Percentiles rank a stretch among this genome's conserved stretches.
Conservation (phyloP, 2,888 invertebrate genomes). For the Ophion obscuratus region DNA sequence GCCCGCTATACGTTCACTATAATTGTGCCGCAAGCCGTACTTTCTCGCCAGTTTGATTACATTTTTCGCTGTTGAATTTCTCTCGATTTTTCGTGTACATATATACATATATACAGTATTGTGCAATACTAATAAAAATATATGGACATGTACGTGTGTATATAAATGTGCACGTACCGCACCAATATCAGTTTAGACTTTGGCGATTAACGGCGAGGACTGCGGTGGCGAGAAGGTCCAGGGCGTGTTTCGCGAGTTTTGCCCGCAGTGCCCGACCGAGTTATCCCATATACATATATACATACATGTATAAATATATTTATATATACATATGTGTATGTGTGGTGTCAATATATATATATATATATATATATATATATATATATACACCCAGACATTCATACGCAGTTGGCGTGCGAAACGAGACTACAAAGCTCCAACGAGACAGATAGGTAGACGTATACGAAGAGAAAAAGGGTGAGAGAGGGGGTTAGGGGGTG, state of each 20-base stretch:
- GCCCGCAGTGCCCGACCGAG: constrained; percentile 48
- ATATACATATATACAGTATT: constrained; percentile 17
- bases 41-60: constrained; percentile 74
- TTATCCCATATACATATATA: constrained; percentile 18
- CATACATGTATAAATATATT: neutral
- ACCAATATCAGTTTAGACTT: constrained; percentile 77
- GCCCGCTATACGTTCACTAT: constrained; percentile 62
- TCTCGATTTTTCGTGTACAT: constrained; percentile 37
- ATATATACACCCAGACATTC: no score
- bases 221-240: constrained; percentile 30
- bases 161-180: constrained; percentile 57
- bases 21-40: constrained; percentile 61
- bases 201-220: constrained; percentile 73
- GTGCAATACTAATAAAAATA: constrained; percentile 23
- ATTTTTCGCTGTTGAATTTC: constrained; percentile 71
- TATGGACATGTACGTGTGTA: constrained; percentile 19
- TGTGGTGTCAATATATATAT: no score
- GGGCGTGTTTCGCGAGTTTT: constrained; percentile 49
- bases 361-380: neutral
- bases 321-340: no score
- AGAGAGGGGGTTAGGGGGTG: constrained; percentile 6
- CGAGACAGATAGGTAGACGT: constrained; percentile 29
- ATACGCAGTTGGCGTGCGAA: constrained; percentile 49
- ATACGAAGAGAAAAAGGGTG: constrained; percentile 1
- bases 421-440: constrained; percentile 44